phyloP scores from a whole-genome alignment of 1,140 invertebrate genomes.

The Bicyclus anynana region DNA sequence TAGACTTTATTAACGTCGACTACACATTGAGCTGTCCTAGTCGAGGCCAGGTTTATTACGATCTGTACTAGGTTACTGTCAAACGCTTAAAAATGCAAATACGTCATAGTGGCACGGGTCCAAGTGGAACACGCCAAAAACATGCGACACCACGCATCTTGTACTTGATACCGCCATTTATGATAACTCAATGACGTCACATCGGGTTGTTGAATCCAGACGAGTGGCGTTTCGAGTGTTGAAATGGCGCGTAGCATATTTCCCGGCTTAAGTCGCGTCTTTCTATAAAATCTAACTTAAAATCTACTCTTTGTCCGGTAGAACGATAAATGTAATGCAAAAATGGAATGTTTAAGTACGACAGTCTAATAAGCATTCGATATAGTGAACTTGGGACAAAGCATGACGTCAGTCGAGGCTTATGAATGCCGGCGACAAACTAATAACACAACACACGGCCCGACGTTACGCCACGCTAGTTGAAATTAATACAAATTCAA shows the following conservation, averaged over 20 bases:
- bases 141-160: too few relatives aligned
- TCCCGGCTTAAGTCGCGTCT: conserved; percentile 25
- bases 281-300: conserved; percentile 60
- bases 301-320: conserved; percentile 46
- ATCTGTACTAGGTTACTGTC: conserved; percentile 21
- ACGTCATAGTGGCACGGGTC: conserved; percentile 1
- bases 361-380: conserved; percentile 64
- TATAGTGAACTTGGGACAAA: conserved; percentile 35
- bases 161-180: too few relatives aligned
- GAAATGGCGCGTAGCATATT: background rate
- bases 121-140: too few relatives aligned
- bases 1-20: conserved; percentile 47
- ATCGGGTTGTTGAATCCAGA: too few relatives aligned
- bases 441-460: too few relatives aligned
- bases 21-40: conserved; percentile 70
- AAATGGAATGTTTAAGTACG: conserved; percentile 74
- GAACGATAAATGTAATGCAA: conserved; percentile 52
- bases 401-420: conserved; percentile 58
- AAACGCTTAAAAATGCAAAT: conserved; percentile 51
- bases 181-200: too few relatives aligned
- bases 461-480: too few relatives aligned
- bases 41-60: conserved; percentile 37
- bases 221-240: too few relatives aligned
- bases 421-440: background rate
- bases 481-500: too few relatives aligned